Conservation (phyloP, 2,113 vertebrate genomes). For the Platycercus adscitus region DNA sequence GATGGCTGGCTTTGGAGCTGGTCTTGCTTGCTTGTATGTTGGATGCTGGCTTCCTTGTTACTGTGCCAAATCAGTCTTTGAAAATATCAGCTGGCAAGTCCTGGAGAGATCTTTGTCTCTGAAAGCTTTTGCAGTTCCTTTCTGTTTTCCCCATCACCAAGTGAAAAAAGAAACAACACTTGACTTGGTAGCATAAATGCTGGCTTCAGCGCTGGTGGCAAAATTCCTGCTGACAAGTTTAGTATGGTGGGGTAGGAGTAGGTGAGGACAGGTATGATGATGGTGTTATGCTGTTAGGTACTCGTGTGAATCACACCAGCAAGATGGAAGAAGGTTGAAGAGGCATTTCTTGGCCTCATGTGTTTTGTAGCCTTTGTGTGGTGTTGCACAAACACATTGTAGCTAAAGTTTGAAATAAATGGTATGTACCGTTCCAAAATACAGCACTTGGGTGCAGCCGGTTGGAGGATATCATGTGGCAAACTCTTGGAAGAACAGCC, state of each 20-base stretch:
- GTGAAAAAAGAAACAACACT: neutral
- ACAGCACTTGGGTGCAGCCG: neutral
- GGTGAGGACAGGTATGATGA: constrained; percentile 6
- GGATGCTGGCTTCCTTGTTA: neutral
- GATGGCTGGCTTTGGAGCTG: neutral
- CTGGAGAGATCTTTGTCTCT: neutral
- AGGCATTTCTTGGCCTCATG: neutral
- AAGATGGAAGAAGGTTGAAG: neutral
- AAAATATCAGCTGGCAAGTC: neutral
- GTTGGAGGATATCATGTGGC: neutral
- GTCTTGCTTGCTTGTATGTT: neutral
- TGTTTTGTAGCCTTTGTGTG: neutral
- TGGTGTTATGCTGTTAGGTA: neutral
- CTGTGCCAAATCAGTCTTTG: neutral
- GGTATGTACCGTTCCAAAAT: neutral
- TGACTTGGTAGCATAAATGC: neutral
- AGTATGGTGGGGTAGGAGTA: neutral
- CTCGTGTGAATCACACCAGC: neutral
- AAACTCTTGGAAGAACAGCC: neutral
- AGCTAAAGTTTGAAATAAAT: neutral
- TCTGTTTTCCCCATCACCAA: neutral
- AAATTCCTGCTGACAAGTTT: neutral
- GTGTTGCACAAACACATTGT: neutral
- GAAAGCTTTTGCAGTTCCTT: neutral
- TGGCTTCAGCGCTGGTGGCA: neutral